Conservation (phyloP, 2,888 invertebrate genomes). For the Anagyrus pseudococci region DNA sequence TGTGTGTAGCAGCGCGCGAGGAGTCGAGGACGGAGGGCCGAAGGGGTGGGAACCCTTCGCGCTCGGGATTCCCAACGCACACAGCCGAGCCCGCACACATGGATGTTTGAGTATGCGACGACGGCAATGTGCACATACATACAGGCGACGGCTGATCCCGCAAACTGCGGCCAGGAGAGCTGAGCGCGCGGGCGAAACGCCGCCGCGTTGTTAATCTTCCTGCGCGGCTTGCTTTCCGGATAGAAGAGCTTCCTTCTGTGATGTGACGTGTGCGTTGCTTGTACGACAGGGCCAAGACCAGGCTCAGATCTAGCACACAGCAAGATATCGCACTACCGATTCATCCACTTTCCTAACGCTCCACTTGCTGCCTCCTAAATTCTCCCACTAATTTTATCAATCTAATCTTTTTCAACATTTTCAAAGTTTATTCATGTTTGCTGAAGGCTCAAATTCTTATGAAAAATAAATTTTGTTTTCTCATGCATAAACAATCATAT, state of each 20-base stretch:
- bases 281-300: too few relatives aligned
- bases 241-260: conserved; percentile 17
- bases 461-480: too few relatives aligned
- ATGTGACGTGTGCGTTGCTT: conserved; percentile 4
- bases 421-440: too few relatives aligned
- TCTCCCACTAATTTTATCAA: too few relatives aligned
- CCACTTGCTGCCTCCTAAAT: neutral
- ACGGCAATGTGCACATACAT: neutral
- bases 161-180: neutral
- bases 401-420: too few relatives aligned
- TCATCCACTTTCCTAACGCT: too few relatives aligned
- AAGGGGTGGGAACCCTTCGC: conserved; percentile 57
- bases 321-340: too few relatives aligned
- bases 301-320: too few relatives aligned
- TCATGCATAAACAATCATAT: too few relatives aligned
- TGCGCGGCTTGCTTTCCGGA: conserved; percentile 16
- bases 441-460: too few relatives aligned
- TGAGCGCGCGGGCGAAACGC: neutral
- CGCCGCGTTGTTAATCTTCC: conserved; percentile 12
- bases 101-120: too few relatives aligned
- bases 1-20: neutral
- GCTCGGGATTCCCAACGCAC: conserved; percentile 53
- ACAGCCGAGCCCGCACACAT: neutral
- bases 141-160: neutral
- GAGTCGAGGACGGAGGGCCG: conserved; percentile 29